Evolutionary conservation across 1,140 invertebrate species (phyloP).

Genomic region (Drosophila nasuta): DNA sequence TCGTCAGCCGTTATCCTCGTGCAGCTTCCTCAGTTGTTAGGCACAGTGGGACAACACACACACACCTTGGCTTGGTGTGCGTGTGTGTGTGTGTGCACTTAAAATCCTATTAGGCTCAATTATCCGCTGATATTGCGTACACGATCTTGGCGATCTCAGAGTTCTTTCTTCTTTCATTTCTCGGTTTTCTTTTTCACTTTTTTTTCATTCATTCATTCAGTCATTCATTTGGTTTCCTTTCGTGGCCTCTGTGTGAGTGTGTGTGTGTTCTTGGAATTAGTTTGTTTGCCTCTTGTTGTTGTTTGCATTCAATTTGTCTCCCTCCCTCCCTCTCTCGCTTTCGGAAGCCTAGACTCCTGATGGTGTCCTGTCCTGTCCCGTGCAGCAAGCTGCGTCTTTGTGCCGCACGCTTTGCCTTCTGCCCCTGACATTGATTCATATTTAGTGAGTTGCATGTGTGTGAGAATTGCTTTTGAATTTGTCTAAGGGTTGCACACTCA

Average conservation of each 20-base stretch:
- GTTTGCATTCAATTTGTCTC: constrained; percentile 77
- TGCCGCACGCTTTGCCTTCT: constrained; percentile 62
- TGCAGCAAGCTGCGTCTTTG: constrained; percentile 75
- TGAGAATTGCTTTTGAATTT: constrained; percentile 12
- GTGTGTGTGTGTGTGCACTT: constrained; percentile 69
- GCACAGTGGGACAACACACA: constrained; percentile 66
- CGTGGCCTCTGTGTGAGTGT: constrained; percentile 29
- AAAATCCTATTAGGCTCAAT: constrained; percentile 84
- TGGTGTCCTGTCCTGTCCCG: constrained; percentile 52
- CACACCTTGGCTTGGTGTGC: constrained; percentile 6
- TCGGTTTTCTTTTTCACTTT: constrained; percentile 45
- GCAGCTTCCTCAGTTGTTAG: constrained; percentile 60
- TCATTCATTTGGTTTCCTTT: constrained; percentile 41
- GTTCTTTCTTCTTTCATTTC: constrained; percentile 25
- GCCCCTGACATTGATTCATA: constrained; percentile 78
- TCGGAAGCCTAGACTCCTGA: constrained; percentile 58
- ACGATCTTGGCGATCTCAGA: constrained; percentile 63
- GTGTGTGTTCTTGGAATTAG: constrained; percentile 71
- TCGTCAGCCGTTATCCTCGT: constrained; percentile 70
- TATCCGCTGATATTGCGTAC: constrained; percentile 84
- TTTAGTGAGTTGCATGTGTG: constrained; percentile 52
- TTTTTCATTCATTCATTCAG: constrained; percentile 52
- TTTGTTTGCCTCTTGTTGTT: constrained; percentile 54
- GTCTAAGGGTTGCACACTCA: constrained; percentile 11
- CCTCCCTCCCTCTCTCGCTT: constrained; percentile 6